phyloP scores from a whole-genome alignment of 1,140 invertebrate genomes.

The Musca vetustissima region DNA sequence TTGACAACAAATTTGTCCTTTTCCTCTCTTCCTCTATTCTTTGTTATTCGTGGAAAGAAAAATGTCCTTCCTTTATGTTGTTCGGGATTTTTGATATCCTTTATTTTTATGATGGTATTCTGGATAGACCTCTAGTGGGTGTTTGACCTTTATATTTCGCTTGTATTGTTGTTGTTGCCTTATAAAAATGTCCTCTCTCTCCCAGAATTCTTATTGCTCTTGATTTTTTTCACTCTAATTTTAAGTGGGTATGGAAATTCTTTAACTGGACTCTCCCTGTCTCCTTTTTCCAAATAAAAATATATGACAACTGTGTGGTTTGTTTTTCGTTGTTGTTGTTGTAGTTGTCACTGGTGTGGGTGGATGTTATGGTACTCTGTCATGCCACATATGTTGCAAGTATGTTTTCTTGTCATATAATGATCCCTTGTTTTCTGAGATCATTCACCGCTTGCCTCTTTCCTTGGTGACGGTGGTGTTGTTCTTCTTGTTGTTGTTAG shows the following conservation, averaged over 20 bases:
- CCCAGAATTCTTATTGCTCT: background rate
- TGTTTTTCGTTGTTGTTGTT: conserved; percentile 8
- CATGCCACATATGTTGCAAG: conserved; percentile 29
- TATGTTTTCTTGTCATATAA: conserved; percentile 17
- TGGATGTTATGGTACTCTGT: background rate
- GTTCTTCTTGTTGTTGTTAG: no score
- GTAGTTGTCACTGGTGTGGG: background rate
- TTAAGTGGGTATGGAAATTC: conserved; percentile 19
- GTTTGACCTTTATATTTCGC: no score
- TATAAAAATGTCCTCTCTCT: background rate
- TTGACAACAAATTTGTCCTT: no score
- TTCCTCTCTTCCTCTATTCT: no score
- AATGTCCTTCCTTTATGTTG: no score
- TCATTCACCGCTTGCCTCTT: background rate
- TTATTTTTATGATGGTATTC: no score
- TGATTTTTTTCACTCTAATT: conserved; percentile 8
- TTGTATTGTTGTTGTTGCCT: background rate
- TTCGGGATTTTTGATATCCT: no score
- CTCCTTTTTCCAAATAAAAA: background rate
- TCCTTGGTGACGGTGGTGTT: background rate
- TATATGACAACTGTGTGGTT: conserved; percentile 11
- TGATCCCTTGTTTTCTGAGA: background rate
- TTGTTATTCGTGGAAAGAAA: no score
- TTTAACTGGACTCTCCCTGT: background rate
- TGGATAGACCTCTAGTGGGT: no score